These are phyloP conservation scores for Elgaria multicarinata DNA, from an alignment of 2,113 vertebrate species.

Conservation along the genomic window DNA sequence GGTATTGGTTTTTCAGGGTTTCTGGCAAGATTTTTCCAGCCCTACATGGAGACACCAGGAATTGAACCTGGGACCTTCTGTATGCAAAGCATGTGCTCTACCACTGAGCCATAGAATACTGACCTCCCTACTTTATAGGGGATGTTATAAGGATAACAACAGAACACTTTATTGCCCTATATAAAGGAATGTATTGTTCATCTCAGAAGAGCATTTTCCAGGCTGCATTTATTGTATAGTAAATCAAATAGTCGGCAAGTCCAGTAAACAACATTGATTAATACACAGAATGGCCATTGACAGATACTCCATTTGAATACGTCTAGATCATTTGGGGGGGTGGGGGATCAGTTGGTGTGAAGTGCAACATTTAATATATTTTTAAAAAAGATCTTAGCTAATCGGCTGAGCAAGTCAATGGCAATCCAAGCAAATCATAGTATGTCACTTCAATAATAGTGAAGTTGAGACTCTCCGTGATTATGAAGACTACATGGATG, in stretches of 20 bases:
- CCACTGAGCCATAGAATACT: background rate
- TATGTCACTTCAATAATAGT: conserved; percentile 5
- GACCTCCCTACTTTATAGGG: background rate
- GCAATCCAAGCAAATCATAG: background rate
- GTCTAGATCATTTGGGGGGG: conserved; percentile 36
- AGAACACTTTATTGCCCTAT: background rate
- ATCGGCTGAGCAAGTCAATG: conserved; percentile 30
- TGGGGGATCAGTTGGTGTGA: conserved; percentile 51
- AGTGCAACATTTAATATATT: conserved; percentile 22
- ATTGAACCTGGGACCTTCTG: too few species aligned
- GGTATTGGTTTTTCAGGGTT: too few species aligned
- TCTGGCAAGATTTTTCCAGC: too few species aligned
- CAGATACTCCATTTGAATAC: conserved; percentile 56
- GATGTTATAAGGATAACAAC: background rate
- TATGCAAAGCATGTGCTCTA: too few species aligned
- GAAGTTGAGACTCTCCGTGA: background rate
- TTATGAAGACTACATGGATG: background rate
- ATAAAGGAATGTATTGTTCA: background rate
- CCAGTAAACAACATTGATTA: conserved; percentile 63
- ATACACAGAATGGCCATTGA: conserved; percentile 56
- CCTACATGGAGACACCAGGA: too few species aligned
- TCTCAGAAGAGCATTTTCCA: conserved; percentile 60
- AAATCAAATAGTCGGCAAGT: conserved; percentile 52
- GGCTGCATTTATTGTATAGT: conserved; percentile 56
- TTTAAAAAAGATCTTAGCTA: conserved; percentile 24